phyloP scores from a whole-genome alignment of 2,888 invertebrate species.

The Iselma pallidipennis region DNA sequence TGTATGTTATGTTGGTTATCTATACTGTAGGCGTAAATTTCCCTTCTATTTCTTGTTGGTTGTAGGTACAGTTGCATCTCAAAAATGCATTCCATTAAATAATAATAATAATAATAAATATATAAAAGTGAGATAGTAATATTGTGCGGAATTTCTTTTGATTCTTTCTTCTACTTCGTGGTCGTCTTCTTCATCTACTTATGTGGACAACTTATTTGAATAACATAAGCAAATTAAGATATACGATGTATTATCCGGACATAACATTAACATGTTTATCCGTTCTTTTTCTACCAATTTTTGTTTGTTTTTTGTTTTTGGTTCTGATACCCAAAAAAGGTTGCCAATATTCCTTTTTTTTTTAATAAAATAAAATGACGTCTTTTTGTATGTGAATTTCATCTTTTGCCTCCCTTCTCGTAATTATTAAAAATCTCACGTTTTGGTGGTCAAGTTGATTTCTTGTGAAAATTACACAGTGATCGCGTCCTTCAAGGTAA shows the following conservation, averaged over 20 bases:
- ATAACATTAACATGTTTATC: conserved; percentile 1
- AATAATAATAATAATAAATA: too few relatives aligned
- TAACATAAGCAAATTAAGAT: conserved; percentile 1
- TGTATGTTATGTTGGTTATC: too few relatives aligned
- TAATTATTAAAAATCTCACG: not conserved
- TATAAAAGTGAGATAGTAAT: not conserved
- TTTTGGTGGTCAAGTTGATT: not conserved
- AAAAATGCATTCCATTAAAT: too few relatives aligned
- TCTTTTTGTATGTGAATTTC: too few relatives aligned
- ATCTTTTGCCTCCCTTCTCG: not conserved
- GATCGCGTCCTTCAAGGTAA: not conserved
- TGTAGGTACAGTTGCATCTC: too few relatives aligned
- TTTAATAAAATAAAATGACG: too few relatives aligned
- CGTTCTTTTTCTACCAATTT: not conserved
- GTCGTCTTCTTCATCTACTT: not conserved
- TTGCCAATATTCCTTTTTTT: too few relatives aligned
- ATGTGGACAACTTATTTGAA: not conserved
- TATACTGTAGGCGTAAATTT: too few relatives aligned
- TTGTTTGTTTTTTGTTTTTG: not conserved
- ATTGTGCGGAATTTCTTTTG: not conserved
- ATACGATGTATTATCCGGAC: not conserved
- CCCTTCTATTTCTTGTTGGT: too few relatives aligned
- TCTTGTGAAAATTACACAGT: not conserved
- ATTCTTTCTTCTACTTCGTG: not conserved
- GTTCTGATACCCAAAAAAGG: too few relatives aligned